Conservation (phyloP, 2,797 vertebrate genomes). For the Diplodus sargus region DNA sequence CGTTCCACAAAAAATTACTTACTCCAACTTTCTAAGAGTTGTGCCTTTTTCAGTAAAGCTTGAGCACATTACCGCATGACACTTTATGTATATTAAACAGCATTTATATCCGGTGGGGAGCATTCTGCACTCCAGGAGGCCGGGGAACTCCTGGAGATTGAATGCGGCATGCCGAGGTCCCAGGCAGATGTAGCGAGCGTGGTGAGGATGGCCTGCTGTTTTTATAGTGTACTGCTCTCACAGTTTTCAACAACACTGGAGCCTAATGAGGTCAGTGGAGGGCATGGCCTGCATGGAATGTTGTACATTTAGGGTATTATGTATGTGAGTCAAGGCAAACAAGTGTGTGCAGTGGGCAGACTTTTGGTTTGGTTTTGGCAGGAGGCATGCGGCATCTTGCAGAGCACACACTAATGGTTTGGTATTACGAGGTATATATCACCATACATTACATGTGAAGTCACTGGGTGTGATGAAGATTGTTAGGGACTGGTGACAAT, state of each 20-base stretch:
- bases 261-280: slow-evolving; percentile 47
- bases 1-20: slow-evolving; percentile 14
- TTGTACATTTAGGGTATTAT: slow-evolving; percentile 12
- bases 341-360: slow-evolving; percentile 11
- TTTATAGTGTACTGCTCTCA: slow-evolving; percentile 32
- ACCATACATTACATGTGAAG: slow-evolving; percentile 40
- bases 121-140: slow-evolving; percentile 22
- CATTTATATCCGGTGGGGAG: slow-evolving; percentile 10
- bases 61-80: slow-evolving; percentile 20
- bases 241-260: slow-evolving; percentile 6
- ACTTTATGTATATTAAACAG: neutral
- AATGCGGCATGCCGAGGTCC: slow-evolving; percentile 33
- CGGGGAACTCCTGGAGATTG: slow-evolving; percentile 32
- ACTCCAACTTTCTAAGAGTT: neutral
- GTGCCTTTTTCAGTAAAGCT: neutral
- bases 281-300: neutral
- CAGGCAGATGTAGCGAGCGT: slow-evolving; percentile 20
- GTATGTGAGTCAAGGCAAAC: slow-evolving; percentile 28
- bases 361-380: slow-evolving; percentile 17
- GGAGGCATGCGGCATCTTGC: slow-evolving; percentile 20
- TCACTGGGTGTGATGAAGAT: slow-evolving; percentile 23
- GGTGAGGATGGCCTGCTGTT: slow-evolving; percentile 49
- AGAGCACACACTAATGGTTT: slow-evolving; percentile 27
- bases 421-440: slow-evolving; percentile 48
- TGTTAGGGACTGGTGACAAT: slow-evolving; percentile 18